phyloP scores from a whole-genome alignment of 2,797 vertebrate species.

The Centropyge bicolor region DNA sequence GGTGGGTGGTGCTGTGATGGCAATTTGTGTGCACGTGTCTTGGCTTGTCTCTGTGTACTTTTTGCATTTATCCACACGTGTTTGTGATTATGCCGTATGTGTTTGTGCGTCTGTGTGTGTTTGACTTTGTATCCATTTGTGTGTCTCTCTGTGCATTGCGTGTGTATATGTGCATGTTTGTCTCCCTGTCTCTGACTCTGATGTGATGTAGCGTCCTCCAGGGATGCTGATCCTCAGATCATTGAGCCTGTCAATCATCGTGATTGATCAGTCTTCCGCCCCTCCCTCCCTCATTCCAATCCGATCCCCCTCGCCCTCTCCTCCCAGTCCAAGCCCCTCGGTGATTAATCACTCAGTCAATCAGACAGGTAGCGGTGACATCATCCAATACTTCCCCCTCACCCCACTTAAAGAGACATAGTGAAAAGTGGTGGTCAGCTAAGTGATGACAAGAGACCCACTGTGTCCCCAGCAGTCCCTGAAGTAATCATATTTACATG shows the following conservation, averaged over 20 bases:
- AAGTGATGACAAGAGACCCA: constrained; percentile 18
- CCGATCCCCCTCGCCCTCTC: constrained; percentile 59
- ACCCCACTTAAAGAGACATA: constrained; percentile 29
- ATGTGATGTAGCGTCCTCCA: constrained; percentile 63
- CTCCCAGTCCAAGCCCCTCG: constrained; percentile 49
- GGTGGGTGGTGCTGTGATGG: constrained; percentile 1
- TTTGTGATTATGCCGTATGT: not conserved
- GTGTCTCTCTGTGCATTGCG: not conserved
- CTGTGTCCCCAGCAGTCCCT: constrained; percentile 13
- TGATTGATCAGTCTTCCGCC: constrained; percentile 79
- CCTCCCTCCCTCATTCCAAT: constrained; percentile 71
- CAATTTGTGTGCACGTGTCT: not conserved
- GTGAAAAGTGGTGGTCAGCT: constrained; percentile 16
- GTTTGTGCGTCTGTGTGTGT: not conserved
- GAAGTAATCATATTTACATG: constrained; percentile 27
- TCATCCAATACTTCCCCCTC: constrained; percentile 56
- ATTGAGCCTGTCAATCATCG: constrained; percentile 67
- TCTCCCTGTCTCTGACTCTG: not conserved
- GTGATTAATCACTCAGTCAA: constrained; percentile 80
- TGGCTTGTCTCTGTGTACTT: not conserved
- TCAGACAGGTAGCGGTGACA: constrained; percentile 71
- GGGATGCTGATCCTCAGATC: constrained; percentile 66
- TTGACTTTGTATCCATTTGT: not conserved
- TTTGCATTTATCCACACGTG: not conserved
- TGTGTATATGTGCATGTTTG: not conserved